Conservation (phyloP, 2,797 vertebrate genomes). For the Hirundo rustica region DNA sequence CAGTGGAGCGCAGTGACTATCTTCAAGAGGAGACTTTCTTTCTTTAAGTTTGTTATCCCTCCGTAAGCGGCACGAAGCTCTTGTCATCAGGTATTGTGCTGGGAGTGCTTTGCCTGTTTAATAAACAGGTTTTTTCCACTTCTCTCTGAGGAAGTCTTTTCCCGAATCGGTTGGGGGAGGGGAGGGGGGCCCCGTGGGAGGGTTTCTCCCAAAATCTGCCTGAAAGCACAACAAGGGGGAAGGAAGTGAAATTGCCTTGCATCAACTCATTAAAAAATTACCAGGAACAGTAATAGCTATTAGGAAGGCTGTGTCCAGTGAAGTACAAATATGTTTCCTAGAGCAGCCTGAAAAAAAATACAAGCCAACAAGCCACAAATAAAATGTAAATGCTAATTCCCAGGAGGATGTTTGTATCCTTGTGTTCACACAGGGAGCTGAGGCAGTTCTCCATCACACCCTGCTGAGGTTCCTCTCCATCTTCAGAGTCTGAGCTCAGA, state of each 20-base stretch:
- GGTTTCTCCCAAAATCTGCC: too few relatives aligned
- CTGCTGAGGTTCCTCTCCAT: not conserved
- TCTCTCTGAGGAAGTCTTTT: too few relatives aligned
- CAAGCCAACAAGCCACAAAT: not conserved
- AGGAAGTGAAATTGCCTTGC: not conserved
- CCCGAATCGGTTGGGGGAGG: too few relatives aligned
- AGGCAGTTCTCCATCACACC: not conserved
- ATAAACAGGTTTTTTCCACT: too few relatives aligned
- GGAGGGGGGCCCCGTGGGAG: too few relatives aligned
- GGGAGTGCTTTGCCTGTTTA: too few relatives aligned
- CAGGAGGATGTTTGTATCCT: not conserved
- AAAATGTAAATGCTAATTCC: not conserved
- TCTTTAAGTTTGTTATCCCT: too few relatives aligned
- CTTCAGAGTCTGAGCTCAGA: not conserved
- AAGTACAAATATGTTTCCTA: not conserved
- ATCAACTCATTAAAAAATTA: slow-evolving; percentile 25
- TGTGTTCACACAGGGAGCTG: not conserved
- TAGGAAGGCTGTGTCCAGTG: not conserved
- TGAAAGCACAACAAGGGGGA: not conserved
- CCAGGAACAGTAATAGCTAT: not conserved
- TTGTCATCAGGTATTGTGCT: too few relatives aligned
- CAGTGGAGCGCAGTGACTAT: too few relatives aligned
- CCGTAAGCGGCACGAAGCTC: too few relatives aligned
- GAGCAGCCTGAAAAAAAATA: not conserved
- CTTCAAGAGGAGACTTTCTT: too few relatives aligned